A percentile compares a stretch with the other conserved stretches of the same genome.
phyloP scores from a whole-genome alignment of 2,797 vertebrate species.

The Tadarida brasiliensis region DNA sequence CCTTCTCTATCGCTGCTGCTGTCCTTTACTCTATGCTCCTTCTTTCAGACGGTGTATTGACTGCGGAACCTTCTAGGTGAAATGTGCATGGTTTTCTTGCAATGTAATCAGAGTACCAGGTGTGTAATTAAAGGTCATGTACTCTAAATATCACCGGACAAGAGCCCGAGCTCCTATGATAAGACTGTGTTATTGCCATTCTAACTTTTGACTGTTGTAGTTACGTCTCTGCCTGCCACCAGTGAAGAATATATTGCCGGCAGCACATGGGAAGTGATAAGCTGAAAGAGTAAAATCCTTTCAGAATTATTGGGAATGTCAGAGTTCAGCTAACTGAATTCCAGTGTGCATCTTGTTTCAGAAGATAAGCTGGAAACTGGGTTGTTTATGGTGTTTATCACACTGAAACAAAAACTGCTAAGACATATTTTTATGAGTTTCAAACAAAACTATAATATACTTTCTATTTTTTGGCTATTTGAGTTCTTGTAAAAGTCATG shows the following conservation, averaged over 20 bases:
- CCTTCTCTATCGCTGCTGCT: not conserved
- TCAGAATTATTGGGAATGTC: conserved; percentile 52
- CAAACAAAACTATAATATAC: conserved; percentile 16
- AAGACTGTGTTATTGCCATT: conserved; percentile 36
- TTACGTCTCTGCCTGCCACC: not conserved
- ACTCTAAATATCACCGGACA: conserved; percentile 6
- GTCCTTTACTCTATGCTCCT: not conserved
- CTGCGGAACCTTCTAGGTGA: not conserved
- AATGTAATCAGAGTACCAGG: not conserved
- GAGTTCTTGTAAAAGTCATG: not conserved
- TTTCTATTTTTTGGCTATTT: conserved; percentile 34
- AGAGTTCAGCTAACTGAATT: conserved; percentile 37
- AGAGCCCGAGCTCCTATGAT: conserved; percentile 2
- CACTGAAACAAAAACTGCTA: not conserved
- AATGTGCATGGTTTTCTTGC: not conserved
- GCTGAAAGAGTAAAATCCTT: conserved; percentile 53
- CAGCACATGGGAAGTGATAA: conserved; percentile 30
- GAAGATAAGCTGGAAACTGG: not conserved
- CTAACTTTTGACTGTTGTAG: not conserved
- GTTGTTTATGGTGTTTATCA: conserved; percentile 45
- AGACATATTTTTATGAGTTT: conserved; percentile 14
- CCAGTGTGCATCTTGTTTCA: not conserved
- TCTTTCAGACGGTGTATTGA: not conserved
- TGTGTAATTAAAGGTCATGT: conserved; percentile 10
- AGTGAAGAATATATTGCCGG: not conserved